Conservation (phyloP, 1,140 invertebrate species). For the Adelges cooleyi region DNA sequence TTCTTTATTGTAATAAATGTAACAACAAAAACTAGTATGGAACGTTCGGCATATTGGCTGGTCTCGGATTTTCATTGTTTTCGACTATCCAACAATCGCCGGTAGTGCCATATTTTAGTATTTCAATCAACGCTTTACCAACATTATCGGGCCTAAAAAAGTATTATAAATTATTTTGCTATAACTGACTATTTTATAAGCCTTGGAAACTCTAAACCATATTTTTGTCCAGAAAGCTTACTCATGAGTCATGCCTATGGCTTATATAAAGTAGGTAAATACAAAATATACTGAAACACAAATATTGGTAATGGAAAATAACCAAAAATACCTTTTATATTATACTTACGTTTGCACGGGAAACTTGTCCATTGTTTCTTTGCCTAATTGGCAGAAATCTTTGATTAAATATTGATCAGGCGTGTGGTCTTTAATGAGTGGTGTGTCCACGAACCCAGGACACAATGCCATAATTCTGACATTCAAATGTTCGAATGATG, state of each 20-base stretch:
- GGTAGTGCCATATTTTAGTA: not conserved
- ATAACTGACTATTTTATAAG: no score
- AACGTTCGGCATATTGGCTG: not conserved
- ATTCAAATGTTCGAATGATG: not conserved
- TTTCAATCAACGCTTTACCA: not conserved
- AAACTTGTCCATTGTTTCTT: not conserved
- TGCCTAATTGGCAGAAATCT: not conserved
- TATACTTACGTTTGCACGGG: no score
- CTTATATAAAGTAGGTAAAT: no score
- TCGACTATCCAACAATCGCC: slow-evolving; percentile 2
- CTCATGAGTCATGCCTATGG: no score
- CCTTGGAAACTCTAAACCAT: no score
- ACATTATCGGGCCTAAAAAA: slow-evolving; percentile 16
- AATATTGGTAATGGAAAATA: no score
- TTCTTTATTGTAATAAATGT: not conserved
- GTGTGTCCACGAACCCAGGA: not conserved
- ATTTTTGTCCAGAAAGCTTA: no score
- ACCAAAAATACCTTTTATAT: no score
- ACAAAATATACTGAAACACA: no score
- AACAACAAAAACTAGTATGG: not conserved
- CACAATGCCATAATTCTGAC: not conserved
- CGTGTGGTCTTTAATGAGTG: not conserved
- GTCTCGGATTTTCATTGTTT: not conserved
- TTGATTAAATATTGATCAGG: not conserved
- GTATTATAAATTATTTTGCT: no score